Evolutionary conservation across 2,888 invertebrate genomes (phyloP).

Genomic region (Caenorhabditis sp.): DNA sequence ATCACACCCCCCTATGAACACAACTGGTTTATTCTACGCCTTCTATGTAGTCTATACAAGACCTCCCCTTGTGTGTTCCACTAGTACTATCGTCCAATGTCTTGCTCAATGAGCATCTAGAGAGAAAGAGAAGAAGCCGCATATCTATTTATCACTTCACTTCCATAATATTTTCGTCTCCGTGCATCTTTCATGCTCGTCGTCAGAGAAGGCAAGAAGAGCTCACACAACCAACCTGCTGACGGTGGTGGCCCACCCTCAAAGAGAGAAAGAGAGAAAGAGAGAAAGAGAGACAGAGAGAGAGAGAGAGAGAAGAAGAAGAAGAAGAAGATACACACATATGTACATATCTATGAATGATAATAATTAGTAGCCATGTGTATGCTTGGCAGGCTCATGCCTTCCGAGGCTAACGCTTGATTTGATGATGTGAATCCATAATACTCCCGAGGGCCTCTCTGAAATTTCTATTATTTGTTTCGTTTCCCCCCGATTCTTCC

Average conservation of each 20-base stretch:
- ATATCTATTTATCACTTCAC: background rate
- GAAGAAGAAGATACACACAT: background rate
- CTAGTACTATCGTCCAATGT: no score
- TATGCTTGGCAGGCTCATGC: no score
- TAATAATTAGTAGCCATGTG: background rate
- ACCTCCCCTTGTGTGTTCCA: no score
- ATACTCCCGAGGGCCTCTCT: no score
- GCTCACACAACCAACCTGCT: background rate
- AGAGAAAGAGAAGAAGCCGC: background rate
- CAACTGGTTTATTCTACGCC: no score
- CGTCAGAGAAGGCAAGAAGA: background rate
- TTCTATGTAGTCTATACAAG: no score
- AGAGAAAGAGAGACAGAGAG: no score
- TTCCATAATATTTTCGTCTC: conserved; percentile 13
- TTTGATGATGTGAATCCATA: no score
- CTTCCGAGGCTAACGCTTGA: no score
- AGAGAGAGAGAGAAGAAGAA: no score
- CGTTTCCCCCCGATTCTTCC: background rate
- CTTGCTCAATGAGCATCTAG: no score
- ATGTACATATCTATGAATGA: background rate
- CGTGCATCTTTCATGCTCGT: background rate
- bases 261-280: background rate
- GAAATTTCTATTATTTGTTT: background rate
- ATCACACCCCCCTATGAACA: no score
- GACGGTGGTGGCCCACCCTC: background rate